Conservation (phyloP, 2,113 vertebrate genomes). For the Numida meleagris region DNA sequence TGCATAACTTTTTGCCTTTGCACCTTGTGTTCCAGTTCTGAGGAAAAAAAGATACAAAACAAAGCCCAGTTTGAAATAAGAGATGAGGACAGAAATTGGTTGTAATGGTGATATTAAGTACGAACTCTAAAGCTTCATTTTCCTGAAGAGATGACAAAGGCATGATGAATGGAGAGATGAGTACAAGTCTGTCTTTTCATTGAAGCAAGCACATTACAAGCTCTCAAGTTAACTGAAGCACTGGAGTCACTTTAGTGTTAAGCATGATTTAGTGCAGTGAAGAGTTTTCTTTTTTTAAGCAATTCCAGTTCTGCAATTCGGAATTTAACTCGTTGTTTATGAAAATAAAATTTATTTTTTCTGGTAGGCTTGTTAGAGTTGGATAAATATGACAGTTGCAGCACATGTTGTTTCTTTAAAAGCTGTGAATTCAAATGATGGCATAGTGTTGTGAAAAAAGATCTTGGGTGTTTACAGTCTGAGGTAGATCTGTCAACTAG, state of each 20-base stretch:
- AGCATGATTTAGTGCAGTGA: background rate
- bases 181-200: background rate
- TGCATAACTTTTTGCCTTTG: background rate
- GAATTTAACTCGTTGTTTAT: background rate
- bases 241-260: background rate
- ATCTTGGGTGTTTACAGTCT: background rate
- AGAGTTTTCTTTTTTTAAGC: background rate
- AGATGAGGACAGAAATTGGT: accelerated
- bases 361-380: slow-evolving; percentile 18
- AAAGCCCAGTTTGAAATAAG: background rate
- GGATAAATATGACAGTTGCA: slow-evolving; percentile 33
- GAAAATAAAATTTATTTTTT: slow-evolving; percentile 24
- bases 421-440: slow-evolving; percentile 46
- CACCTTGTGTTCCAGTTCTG: background rate
- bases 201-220: background rate
- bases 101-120: background rate
- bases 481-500: slow-evolving; percentile 25
- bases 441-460: slow-evolving; percentile 14
- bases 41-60: background rate
- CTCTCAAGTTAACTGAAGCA: background rate
- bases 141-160: background rate
- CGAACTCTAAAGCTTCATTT: background rate
- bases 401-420: slow-evolving; percentile 56
- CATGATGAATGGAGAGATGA: background rate
- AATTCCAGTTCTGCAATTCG: slow-evolving; percentile 26